Evolutionary conservation across 1,140 invertebrate genomes (phyloP), one percentile per base, ranked within the genome.

Genomic region (Monochamus saltuarius): DNA sequence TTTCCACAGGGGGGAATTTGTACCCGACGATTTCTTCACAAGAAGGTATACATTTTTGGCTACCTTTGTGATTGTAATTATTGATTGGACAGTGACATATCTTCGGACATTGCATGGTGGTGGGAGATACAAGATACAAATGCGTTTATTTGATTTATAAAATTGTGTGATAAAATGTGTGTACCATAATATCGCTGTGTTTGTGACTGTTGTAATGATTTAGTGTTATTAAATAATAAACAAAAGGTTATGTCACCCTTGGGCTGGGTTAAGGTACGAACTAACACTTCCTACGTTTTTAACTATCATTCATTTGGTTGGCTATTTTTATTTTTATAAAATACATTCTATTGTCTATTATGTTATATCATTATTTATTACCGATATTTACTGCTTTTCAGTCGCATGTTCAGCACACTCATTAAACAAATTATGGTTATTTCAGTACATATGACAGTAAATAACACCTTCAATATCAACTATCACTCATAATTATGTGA

Each of bases 11-110:
- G 59, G 67, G 71, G 40, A 76, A 78, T 64, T 68, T 78, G 67
- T 78, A 77, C 64, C 69, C 74, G 19, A 56, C 65, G 34, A 71
- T 76, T 63, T 63, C 74, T 52, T 69, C 75, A 43, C 77, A 78
- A 71, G 77, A 78, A 67, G 76, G 77, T 78, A 72, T 16, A 43
- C 46, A 38, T 56, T 35, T 17, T 49, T 2, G 46, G 10, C 37
- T 34, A 50, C 14, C 22, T 17, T 60, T 4, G n/a, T 17, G 36
- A 29, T 13, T 10, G 17, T 14, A 29, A 47, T 62, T 62, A 59
- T 58, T 53, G 13, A 22, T 39, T 62, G 35, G 58, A 56, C 54
- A 49, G 55, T 60, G 22, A 29, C 22, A 29, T 29, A 29, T 29
- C 22, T 29, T 29, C 22, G 22, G 56, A 64, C 45, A 59, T 58